Base-by-base conservation (phyloP, 2,113 vertebrate genomes). In the Buteo buteo region DNA sequence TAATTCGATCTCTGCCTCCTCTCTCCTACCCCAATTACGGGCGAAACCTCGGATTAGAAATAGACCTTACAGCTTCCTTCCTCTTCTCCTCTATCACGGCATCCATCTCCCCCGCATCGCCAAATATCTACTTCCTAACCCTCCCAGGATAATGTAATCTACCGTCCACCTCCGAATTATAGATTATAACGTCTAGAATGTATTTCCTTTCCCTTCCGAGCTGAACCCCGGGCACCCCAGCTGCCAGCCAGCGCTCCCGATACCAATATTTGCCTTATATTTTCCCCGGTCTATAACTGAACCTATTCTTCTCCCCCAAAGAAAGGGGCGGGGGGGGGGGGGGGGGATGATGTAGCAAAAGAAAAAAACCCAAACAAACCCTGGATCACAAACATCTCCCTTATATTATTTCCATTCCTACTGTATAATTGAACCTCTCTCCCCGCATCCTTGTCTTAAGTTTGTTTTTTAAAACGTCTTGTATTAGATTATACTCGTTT, bases 401-500 rank as follows among this genome's bases (percentile, higher is more conserved):
- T 38, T 47, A 10, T 10, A 13, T 59, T 74, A 94, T 83, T 61
- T 10, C 88, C 6, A 32, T 91, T 81, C 45, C 85, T 67, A 62
- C 84, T 94, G 93, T 32, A 61, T 96, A 82, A 49, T 76, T 88
- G 42, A 89, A 93, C 88, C 85, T 34, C 84, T 77, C 90, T 95
- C 91, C 83, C 97, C 67, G 85, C 94, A 57, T 96, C 96, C 97
- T 95, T 92, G 94, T 98, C 97, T 98, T 72, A 94, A 98, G 96
- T 98, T 98, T 98, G 97, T 97, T 98, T 97, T 95, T 94, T 59
- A 92, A 94, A 93, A 45, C 72, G 97, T 93, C 97, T 98, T 97
- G 98, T 98, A 95, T 97, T 98, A 97, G 97, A 97, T 97, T 92
- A 96, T 45, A 84, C 93, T 82, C 93, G 92, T 96, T 93, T 86